Evolutionary conservation across 2,797 vertebrate species (phyloP).

Genomic region (Pseudochirops corinnae): DNA sequence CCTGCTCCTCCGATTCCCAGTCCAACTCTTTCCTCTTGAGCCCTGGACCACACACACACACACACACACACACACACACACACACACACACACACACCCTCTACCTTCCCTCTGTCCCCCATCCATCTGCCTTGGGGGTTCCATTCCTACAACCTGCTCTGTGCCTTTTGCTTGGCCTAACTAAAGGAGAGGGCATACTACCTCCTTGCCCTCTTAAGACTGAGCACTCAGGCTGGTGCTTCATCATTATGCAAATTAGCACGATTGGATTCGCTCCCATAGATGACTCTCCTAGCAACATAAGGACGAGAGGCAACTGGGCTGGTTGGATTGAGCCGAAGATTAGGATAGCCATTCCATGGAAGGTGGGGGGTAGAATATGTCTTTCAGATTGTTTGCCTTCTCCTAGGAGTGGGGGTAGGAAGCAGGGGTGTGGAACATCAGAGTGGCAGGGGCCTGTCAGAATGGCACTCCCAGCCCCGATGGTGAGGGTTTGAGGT

Average conservation of each 20-base stretch:
- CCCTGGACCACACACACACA: background rate
- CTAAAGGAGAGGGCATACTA: slow-evolving; percentile 75
- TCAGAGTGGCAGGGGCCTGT: background rate
- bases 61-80: background rate
- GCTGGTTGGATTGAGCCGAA: slow-evolving; percentile 63
- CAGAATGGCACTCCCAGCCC: slow-evolving; percentile 14
- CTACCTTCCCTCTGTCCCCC: slow-evolving; percentile 11
- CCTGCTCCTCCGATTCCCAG: background rate
- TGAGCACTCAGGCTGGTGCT: slow-evolving; percentile 69
- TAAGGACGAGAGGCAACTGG: slow-evolving; percentile 72
- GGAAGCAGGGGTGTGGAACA: background rate
- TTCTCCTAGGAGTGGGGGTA: background rate
- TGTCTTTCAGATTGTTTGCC: slow-evolving; percentile 12
- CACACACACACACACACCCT: background rate
- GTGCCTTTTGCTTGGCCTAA: slow-evolving; percentile 69
- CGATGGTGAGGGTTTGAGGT: slow-evolving; percentile 26
- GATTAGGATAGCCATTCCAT: slow-evolving; percentile 67
- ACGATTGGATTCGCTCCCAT: slow-evolving; percentile 74
- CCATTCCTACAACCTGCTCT: background rate
- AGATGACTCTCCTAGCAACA: slow-evolving; percentile 59
- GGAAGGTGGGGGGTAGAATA: background rate
- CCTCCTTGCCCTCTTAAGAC: slow-evolving; percentile 77
- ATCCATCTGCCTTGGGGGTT: slow-evolving; percentile 47
- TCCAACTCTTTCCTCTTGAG: background rate
- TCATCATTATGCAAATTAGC: slow-evolving; percentile 78